Conservation (phyloP, 2,113 vertebrate species). For the Romanogobio albipinnatus region DNA sequence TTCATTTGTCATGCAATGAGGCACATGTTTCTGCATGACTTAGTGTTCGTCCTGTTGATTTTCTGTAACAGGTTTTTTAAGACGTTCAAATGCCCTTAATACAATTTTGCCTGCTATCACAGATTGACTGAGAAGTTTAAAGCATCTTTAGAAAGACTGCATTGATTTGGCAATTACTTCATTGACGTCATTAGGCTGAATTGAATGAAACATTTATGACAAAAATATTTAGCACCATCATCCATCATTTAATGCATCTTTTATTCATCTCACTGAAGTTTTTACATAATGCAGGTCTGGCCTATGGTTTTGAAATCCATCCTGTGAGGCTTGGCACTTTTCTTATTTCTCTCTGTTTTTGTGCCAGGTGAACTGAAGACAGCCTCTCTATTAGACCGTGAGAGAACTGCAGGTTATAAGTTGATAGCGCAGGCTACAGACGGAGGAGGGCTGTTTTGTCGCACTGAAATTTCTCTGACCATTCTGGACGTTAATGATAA, state of each 20-base stretch:
- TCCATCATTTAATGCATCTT: background rate
- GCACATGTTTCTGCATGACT: background rate
- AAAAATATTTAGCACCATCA: background rate
- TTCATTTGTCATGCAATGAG: background rate
- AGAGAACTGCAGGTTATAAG: conserved; percentile 83
- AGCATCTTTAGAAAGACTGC: background rate
- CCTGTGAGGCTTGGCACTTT: background rate
- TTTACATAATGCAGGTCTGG: background rate
- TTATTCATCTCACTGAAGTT: conserved; percentile 21
- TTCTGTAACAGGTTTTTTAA: too few species aligned
- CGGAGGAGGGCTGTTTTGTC: conserved; percentile 92
- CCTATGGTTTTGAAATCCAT: background rate
- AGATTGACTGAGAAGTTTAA: background rate
- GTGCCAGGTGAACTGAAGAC: conserved; percentile 89
- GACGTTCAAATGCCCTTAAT: background rate
- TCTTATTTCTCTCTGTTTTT: background rate
- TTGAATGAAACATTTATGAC: conserved; percentile 12
- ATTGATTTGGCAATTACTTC: background rate
- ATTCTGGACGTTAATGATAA: conserved; percentile 96
- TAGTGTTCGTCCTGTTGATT: background rate
- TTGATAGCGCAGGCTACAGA: conserved; percentile 91
- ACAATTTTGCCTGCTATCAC: background rate
- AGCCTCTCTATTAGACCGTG: conserved; percentile 84
- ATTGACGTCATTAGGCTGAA: background rate
- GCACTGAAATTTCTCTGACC: conserved; percentile 84